phyloP scores from a whole-genome alignment of 2,113 vertebrate genomes.

The Phrynosoma platyrhinos region DNA sequence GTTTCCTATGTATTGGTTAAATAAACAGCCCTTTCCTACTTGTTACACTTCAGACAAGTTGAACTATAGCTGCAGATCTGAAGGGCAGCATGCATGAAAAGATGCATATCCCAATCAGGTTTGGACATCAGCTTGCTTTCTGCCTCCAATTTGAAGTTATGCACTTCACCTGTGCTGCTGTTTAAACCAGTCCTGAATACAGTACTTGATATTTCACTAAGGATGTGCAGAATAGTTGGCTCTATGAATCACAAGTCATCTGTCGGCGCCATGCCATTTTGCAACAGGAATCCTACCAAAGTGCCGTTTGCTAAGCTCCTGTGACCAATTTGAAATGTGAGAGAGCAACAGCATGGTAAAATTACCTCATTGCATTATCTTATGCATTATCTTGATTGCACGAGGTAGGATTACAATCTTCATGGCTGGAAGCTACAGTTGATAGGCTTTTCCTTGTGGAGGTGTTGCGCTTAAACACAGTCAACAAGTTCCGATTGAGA shows the following conservation, averaged over 20 bases:
- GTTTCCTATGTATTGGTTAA: neutral
- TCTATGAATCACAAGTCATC: neutral
- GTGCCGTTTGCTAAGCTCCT: neutral
- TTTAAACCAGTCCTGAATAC: neutral
- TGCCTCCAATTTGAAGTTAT: neutral
- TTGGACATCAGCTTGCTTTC: neutral
- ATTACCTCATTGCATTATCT: neutral
- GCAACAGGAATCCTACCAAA: neutral
- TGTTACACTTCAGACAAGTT: neutral
- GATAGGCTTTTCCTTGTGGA: neutral
- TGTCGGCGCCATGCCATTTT: neutral
- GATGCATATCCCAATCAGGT: neutral
- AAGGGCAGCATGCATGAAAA: too few relatives aligned
- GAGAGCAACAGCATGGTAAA: neutral
- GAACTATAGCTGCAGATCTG: too few relatives aligned
- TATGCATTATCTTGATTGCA: neutral
- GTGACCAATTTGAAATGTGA: neutral
- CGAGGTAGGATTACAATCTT: neutral
- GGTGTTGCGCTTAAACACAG: neutral
- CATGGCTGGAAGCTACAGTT: neutral
- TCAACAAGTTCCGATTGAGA: neutral
- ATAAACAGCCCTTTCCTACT: neutral
- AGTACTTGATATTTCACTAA: too few relatives aligned
- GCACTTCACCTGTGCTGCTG: neutral
- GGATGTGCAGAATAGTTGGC: neutral